Evolutionary conservation across 2,113 vertebrate species (phyloP).

Genomic region (Tragelaphus strepsiceros): DNA sequence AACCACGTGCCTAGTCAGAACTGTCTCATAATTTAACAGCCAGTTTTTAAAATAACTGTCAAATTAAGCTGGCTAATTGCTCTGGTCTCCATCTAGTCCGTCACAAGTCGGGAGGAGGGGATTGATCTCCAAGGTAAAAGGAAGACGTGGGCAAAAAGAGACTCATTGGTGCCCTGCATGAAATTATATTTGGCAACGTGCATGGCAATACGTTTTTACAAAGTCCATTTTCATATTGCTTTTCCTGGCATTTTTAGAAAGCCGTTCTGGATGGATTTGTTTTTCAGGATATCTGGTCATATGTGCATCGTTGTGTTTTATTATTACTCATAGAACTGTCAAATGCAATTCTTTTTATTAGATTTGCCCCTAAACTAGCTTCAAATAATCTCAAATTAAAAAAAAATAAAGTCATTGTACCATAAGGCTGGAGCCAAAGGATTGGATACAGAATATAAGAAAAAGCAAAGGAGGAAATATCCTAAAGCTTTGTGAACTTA

Average conservation of each 20-base stretch:
- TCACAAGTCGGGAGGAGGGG: background rate
- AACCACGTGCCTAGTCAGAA: conserved; percentile 30
- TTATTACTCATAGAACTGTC: conserved; percentile 19
- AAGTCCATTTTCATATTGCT: background rate
- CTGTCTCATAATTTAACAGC: conserved; percentile 23
- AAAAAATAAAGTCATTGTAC: background rate
- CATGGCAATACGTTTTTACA: background rate
- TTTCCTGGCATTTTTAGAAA: conserved; percentile 24
- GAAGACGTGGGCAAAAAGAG: background rate
- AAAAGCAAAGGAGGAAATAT: conserved; percentile 6
- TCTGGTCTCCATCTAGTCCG: background rate
- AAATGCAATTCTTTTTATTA: background rate
- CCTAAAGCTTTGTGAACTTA: conserved; percentile 15
- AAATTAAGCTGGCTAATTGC: conserved; percentile 46
- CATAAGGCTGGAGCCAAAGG: conserved; percentile 12
- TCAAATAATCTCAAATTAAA: background rate
- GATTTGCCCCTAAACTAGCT: background rate
- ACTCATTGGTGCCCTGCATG: background rate
- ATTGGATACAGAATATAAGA: background rate
- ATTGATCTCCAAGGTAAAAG: conserved; percentile 25
- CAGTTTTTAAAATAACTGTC: conserved; percentile 49
- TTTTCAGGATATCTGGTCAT: conserved; percentile 16
- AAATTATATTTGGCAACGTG: background rate
- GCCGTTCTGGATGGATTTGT: background rate
- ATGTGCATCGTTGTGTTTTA: conserved; percentile 6